Evolutionary conservation across 2,113 vertebrate genomes (phyloP).

Genomic region (Ascaphus truei): DNA sequence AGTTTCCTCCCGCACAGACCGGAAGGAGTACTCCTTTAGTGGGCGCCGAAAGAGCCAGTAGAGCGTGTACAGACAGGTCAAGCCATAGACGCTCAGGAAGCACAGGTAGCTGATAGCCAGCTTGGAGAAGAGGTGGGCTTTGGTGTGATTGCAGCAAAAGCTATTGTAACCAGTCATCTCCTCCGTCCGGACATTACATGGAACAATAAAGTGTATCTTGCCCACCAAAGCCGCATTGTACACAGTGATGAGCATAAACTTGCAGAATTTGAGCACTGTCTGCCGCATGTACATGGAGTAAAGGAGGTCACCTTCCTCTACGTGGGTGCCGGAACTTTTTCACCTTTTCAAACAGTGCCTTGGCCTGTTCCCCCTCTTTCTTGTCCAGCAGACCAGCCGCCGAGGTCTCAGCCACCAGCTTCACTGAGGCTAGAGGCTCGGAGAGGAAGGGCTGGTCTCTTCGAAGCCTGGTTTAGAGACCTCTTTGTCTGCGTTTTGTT

Average conservation of each 20-base stretch:
- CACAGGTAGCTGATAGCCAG: conserved; percentile 80
- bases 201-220: conserved; percentile 76
- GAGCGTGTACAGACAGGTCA: conserved; percentile 78
- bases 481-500: conserved; percentile 27
- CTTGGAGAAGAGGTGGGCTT: conserved; percentile 83
- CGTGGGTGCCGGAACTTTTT: conserved; percentile 79
- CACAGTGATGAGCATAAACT: conserved; percentile 72
- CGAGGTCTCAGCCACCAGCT: conserved; percentile 60
- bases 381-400: conserved; percentile 70
- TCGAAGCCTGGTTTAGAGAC: conserved; percentile 40
- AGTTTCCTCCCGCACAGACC: conserved; percentile 73
- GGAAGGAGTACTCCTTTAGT: conserved; percentile 80
- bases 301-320: conserved; percentile 79
- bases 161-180: conserved; percentile 75
- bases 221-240: conserved; percentile 69
- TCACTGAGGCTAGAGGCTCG: conserved; percentile 59
- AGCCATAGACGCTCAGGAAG: conserved; percentile 76
- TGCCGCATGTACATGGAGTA: conserved; percentile 84
- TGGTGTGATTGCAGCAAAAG: conserved; percentile 86
- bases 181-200: conserved; percentile 70
- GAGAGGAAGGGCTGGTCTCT: conserved; percentile 49
- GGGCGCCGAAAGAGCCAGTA: conserved; percentile 86
- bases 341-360: conserved; percentile 87
- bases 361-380: conserved; percentile 86
- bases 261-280: conserved; percentile 73